Percentiles rank a stretch among this genome's conserved stretches.
Evolutionary conservation across 2,888 invertebrate species (phyloP).

Genomic region (Allolobophora icterica): DNA sequence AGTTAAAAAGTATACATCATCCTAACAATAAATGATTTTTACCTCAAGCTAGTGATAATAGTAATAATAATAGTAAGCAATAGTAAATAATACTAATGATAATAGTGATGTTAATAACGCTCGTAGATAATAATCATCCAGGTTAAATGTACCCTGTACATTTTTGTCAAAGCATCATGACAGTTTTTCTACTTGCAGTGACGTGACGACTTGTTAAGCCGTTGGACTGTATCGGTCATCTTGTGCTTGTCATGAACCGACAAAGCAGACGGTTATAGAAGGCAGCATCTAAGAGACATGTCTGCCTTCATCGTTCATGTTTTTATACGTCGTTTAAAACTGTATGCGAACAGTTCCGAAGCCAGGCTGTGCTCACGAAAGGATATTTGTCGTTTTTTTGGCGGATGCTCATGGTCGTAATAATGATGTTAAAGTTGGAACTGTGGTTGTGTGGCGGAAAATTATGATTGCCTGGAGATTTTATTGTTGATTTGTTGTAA

Average conservation of each 20-base stretch:
- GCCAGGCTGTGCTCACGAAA: not conserved
- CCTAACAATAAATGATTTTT: too few species aligned
- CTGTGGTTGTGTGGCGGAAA: not conserved
- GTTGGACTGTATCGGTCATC: not conserved
- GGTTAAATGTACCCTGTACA: too few species aligned
- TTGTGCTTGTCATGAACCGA: not conserved
- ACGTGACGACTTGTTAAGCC: too few species aligned
- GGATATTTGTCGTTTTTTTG: not conserved
- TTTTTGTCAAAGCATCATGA: too few species aligned
- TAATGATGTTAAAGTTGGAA: not conserved
- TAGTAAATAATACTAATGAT: too few species aligned
- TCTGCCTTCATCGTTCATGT: not conserved
- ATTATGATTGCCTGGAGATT: not conserved
- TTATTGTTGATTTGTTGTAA: too few species aligned
- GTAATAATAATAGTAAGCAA: too few species aligned
- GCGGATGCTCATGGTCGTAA: not conserved
- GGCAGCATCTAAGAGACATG: not conserved
- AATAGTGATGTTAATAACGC: too few species aligned
- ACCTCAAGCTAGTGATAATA: too few species aligned
- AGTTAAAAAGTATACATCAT: too few species aligned
- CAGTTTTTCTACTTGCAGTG: not conserved
- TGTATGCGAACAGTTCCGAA: not conserved
- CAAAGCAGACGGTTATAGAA: not conserved
- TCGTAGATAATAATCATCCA: too few species aligned
- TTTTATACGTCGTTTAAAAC: not conserved